These are phyloP conservation scores for Antechinus stuartii DNA, from an alignment of 2,113 vertebrate genomes.

Conservation along the genomic window DNA sequence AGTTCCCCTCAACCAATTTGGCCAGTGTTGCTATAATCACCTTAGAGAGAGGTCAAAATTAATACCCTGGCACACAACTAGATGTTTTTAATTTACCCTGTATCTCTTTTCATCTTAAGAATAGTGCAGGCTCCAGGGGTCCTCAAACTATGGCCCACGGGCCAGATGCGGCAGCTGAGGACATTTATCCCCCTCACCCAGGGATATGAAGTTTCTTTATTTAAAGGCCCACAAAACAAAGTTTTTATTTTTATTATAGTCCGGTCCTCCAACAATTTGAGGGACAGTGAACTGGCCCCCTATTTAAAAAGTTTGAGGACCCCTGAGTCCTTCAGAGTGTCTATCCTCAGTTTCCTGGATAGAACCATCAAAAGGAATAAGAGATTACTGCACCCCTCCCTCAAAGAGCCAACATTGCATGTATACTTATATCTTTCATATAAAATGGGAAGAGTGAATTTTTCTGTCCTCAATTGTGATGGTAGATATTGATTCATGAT, in stretches of 20 bases:
- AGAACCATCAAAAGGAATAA: not conserved
- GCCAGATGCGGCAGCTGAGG: no score
- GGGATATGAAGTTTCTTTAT: no score
- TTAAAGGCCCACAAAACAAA: no score
- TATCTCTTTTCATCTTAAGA: not conserved
- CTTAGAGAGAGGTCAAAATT: not conserved
- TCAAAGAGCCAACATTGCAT: not conserved
- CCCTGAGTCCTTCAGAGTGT: not conserved
- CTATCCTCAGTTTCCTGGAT: not conserved
- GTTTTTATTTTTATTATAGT: no score
- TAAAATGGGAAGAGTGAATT: not conserved
- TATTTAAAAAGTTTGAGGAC: no score
- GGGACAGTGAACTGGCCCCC: no score
- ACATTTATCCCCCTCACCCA: no score
- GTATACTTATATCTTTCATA: not conserved
- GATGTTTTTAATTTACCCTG: not conserved
- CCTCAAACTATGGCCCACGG: no score
- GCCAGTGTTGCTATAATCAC: not conserved
- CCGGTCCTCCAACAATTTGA: no score
- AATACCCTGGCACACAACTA: not conserved
- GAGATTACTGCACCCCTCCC: not conserved
- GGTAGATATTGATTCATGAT: not conserved
- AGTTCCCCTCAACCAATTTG: not conserved
- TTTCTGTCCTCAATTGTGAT: not conserved
- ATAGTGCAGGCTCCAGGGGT: no score